Evolutionary conservation across 1,140 invertebrate genomes (phyloP), one percentile per base, ranked within the genome.

Genomic region (Papilio polytes): DNA sequence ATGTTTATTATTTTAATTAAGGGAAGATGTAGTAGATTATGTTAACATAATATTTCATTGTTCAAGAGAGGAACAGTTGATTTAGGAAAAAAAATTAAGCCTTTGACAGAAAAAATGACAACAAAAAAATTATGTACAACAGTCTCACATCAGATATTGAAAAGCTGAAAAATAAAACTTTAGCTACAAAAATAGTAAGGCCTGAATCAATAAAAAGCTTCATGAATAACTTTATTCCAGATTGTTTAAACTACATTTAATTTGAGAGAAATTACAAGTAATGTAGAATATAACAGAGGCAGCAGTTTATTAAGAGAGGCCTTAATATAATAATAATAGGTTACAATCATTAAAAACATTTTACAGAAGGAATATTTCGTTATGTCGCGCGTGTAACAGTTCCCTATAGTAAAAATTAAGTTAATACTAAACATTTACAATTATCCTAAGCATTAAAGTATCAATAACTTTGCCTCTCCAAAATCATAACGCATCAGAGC

Each of bases 121-220:
- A 10, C 20, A 22, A 20, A 59, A 20, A 59, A 7, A 63, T 13
- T 26, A 13, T 26, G 59, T 63, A 63, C 59, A 63, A 12, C 18
- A 26, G 20, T 63, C 10, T 22, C 4, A 41, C 4, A 41, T 41
- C 36, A 41, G 36, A 26, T 63, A 9, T 26, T 63, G 59, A 63
- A 63, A 56, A n/a, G 53, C 15, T 56, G 18, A 56, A 56, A 56
- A 63, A n/a, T 53, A 4, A n/a, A 59, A 59, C 56, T 59, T 59
- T 59, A 22, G n/a, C 18, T 59, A n/a, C 20, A 59, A n/a, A 59
- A 63, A 63, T 26, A 63, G 26, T 26, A 63, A 63, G 59, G 59
- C 59, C 59, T 63, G 22, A 63, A 63, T 63, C 59, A 63, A 63
- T 63, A 63, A 63, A 63, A 63, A 63, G 59, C 59, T 63, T 63